Evolutionary conservation across 2,888 invertebrate species (phyloP), one percentile per base, ranked within the genome.

Genomic region (Gymnoscelis rufifasciata): DNA sequence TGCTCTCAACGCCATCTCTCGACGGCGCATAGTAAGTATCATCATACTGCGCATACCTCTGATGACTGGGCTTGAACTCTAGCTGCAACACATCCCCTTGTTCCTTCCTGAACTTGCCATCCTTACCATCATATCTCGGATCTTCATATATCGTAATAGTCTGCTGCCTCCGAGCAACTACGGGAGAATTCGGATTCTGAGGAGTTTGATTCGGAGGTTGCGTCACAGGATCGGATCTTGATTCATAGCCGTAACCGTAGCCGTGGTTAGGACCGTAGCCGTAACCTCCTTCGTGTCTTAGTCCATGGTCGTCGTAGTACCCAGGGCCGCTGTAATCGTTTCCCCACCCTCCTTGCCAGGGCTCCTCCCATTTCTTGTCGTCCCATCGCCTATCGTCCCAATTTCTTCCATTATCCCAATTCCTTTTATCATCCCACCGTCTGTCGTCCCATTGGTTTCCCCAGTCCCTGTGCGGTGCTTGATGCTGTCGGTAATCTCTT

Each of bases 91-190:
- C 78, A 59, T 86, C 84, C 0, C 86, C 88, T 53, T 83, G 79
- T 47, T 84, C 80, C 40, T 74, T 70, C 44, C 78, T 72, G 29
- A 83, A 56, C 52, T 83, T 75, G 0, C 83, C 83, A 36, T 80
- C 78, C 24, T 77, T 78, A 0, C 83, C 84, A 33, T 75, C 69
- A 51, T 88, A 86, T 52, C 89, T 72, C 5, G 89, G 89, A 59
- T 89, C 89, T 64, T 89, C 89, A 46, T 88, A 89, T 44, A 89
- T 88, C 2, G 89, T 89, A 46, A 89, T 89, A 8, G 88, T 89
- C 59, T 88, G 88, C 52, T 86, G 83, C 29, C 87, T 74, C 39
- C 78, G 83, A 1, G 87, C 83, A 10, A 87, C 80, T 1, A 84
- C 76, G 4, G 88, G 86, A 1, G 74, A 70, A 40, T 80, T 73